Evolutionary conservation across 2,888 invertebrate species (phyloP).

Genomic region (Xanthia icteritia): DNA sequence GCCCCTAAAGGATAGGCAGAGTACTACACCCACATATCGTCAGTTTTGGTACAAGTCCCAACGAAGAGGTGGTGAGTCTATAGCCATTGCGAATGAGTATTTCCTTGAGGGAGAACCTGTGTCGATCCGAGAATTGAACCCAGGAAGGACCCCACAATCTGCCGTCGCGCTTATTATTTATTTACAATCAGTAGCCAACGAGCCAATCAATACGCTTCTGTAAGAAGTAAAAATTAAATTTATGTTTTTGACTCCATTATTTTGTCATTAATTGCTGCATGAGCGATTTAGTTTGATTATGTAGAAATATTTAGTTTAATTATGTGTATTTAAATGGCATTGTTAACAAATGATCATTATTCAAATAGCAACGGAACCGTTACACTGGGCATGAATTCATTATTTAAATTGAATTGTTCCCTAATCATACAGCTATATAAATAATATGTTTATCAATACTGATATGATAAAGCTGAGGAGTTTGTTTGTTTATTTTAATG

Average conservation of each 20-base stretch:
- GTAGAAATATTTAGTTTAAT: too few relatives aligned
- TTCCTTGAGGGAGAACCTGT: background rate
- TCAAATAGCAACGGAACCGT: background rate
- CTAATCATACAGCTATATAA: conserved; percentile 5
- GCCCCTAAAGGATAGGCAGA: too few relatives aligned
- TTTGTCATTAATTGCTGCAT: background rate
- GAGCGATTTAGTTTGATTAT: conserved; percentile 4
- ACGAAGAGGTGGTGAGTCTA: too few relatives aligned
- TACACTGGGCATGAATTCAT: background rate
- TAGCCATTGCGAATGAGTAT: background rate
- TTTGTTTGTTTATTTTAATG: background rate
- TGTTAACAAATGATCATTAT: conserved; percentile 11
- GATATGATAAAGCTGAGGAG: background rate
- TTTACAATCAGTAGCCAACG: background rate
- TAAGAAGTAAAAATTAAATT: background rate
- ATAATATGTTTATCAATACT: background rate
- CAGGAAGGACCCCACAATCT: background rate
- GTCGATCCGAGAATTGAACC: background rate
- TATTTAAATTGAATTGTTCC: conserved; percentile 4
- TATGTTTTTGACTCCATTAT: background rate
- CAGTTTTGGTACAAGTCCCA: too few relatives aligned
- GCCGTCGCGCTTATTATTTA: background rate
- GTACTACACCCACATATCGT: too few relatives aligned
- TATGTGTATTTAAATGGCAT: background rate
- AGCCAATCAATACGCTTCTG: background rate